Conservation (phyloP, 2,888 invertebrate species). For the Zele albiditarsus region DNA sequence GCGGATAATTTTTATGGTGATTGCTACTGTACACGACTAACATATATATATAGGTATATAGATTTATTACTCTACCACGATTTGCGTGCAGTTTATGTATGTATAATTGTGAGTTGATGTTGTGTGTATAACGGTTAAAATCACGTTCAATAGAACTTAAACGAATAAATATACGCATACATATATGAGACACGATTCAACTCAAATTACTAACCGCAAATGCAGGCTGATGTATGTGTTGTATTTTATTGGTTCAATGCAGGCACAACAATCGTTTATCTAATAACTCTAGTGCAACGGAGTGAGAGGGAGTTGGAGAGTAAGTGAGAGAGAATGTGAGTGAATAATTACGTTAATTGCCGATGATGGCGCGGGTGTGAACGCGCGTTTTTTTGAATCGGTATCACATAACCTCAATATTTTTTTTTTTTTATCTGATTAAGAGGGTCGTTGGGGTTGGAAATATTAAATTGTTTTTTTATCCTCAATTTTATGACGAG, state of each 20-base stretch:
- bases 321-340: neutral
- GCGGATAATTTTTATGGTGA: neutral
- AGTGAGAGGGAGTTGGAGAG: neutral
- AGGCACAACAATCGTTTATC: constrained; percentile 1
- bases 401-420: too few relatives aligned
- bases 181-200: neutral
- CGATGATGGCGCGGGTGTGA: neutral
- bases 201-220: neutral
- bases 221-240: neutral
- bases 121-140: constrained; percentile 6
- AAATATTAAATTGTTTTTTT: too few relatives aligned
- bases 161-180: neutral
- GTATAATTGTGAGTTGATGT: neutral
- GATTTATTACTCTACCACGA: neutral
- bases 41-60: neutral
- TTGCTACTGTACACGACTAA: neutral
- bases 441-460: too few relatives aligned
- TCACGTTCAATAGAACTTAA: neutral
- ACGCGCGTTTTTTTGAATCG: too few relatives aligned
- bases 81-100: neutral
- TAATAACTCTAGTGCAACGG: neutral
- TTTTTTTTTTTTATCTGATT: too few relatives aligned
- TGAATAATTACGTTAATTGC: neutral
- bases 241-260: neutral
- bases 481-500: too few relatives aligned